Conservation (phyloP, 2,797 vertebrate genomes). For the Picus viridis region DNA sequence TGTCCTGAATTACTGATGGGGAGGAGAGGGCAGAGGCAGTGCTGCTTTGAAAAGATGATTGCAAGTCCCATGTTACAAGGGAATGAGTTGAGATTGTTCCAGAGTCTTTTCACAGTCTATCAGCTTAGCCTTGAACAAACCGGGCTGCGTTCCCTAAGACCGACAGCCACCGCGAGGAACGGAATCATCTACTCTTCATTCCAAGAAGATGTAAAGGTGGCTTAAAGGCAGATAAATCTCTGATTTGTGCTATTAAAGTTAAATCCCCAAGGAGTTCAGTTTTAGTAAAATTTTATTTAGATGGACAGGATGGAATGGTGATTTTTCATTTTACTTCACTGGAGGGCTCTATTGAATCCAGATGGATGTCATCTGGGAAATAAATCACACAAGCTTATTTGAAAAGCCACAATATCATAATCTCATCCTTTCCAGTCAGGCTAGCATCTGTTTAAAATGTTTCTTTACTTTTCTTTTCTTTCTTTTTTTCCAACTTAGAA, state of each 20-base stretch:
- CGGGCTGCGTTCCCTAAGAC: not conserved
- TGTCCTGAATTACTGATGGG: fast-evolving
- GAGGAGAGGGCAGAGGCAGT: not conserved
- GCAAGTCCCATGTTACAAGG: not conserved
- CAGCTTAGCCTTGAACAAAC: not conserved
- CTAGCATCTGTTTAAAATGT: not conserved
- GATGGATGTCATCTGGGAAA: conserved; percentile 26
- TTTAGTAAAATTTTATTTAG: conserved; percentile 51
- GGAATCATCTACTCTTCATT: not conserved
- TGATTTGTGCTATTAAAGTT: not conserved
- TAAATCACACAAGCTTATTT: conserved; percentile 14
- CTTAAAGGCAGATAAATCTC: conserved; percentile 1
- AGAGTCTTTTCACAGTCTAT: not conserved
- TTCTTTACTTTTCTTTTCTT: not conserved
- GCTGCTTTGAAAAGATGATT: not conserved
- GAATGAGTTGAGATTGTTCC: not conserved
- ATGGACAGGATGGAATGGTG: conserved; percentile 13
- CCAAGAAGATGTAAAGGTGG: not conserved
- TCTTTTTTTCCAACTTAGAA: not conserved
- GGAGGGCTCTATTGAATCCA: conserved; percentile 14
- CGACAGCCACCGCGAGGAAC: not conserved
- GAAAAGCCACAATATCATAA: conserved; percentile 5
- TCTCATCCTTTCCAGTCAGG: not conserved
- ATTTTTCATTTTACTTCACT: conserved; percentile 53
- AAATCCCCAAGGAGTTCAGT: not conserved